Base-by-base conservation (phyloP, 2,888 invertebrate genomes). In the Tuta absoluta region DNA sequence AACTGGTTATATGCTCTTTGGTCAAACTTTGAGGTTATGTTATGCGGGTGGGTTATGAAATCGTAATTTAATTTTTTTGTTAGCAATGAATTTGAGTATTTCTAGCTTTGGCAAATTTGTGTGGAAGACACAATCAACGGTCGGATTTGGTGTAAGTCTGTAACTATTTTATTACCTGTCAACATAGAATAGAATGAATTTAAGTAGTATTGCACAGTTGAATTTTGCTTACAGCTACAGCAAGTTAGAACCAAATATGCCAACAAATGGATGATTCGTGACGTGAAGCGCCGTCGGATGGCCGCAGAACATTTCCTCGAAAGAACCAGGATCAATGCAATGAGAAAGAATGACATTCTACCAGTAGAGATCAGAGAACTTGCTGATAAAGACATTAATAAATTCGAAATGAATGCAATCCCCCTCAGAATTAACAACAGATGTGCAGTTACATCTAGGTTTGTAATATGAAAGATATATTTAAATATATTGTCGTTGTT, bases 391-490 rank as follows among this genome's bases (percentile, higher is more conserved):
- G 95, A 97, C 77, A 95, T 98, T 11, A 93, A 93, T 17, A 95
- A 94, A 59, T 94, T 97, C 72, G 98, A 97, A 0, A 89, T 95
- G 73, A 95, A 96, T 80, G 94, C 96, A 0, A 93, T 92, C 14
- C 85, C 94, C 37, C 82, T 94, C 53, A 93, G 95, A 71, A 92
- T 95, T 17, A 93, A 93, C 66, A 93, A 94, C 61, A 94, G 99
- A 77, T 99, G 99, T 87, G 95, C 95, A 37, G 82, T 99, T 63
- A 98, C 99, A 14, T 98, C 98, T 41, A 94, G 92, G 92, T 91
- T 72, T 53, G 48, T 48, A 48, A n/a, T n/a, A n/a, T n/a, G n/a
- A n/a, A n/a, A n/a, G n/a, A n/a, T n/a, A n/a, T n/a, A n/a, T n/a
- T n/a, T n/a, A n/a, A n/a, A n/a, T n/a, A n/a, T n/a, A n/a, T n/a